Percentiles rank a stretch among this genome's conserved stretches.
These are phyloP conservation scores for Oceanodroma tethys DNA, from an alignment of 2,113 vertebrate genomes.

Conservation along the genomic window DNA sequence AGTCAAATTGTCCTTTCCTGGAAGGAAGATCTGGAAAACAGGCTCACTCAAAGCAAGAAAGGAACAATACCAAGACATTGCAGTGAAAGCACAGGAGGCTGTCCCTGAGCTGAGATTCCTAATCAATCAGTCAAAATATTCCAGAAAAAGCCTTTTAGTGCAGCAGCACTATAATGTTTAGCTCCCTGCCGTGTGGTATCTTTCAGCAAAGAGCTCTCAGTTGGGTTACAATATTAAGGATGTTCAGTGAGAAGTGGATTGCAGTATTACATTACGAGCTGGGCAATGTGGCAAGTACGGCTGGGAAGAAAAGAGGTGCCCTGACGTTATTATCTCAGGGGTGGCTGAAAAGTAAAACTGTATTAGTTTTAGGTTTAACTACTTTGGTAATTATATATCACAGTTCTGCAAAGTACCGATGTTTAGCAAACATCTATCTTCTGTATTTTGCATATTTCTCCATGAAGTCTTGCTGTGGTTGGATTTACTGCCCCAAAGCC, in stretches of 20 bases:
- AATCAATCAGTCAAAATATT: background rate
- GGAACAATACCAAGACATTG: background rate
- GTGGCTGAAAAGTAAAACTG: background rate
- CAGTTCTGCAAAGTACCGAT: fast-evolving
- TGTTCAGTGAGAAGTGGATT: background rate
- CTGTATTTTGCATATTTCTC: background rate
- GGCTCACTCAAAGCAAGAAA: background rate
- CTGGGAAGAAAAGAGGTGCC: background rate
- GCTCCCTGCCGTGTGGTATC: background rate
- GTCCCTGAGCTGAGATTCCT: background rate
- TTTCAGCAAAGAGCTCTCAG: background rate
- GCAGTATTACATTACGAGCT: background rate
- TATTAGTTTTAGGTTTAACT: background rate
- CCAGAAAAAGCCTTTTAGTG: background rate
- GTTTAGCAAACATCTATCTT: background rate
- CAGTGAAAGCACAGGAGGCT: background rate
- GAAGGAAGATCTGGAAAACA: background rate
- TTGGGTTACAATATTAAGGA: background rate
- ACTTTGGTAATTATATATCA: background rate
- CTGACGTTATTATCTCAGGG: background rate
- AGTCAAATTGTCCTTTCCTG: background rate
- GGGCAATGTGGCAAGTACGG: background rate
- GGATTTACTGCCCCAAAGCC: background rate
- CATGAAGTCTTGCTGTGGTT: background rate
- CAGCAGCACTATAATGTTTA: background rate